Evolutionary conservation across 2,888 invertebrate species (phyloP), one percentile per base, ranked within the genome.

Genomic region (Peribatodes rhomboidaria): DNA sequence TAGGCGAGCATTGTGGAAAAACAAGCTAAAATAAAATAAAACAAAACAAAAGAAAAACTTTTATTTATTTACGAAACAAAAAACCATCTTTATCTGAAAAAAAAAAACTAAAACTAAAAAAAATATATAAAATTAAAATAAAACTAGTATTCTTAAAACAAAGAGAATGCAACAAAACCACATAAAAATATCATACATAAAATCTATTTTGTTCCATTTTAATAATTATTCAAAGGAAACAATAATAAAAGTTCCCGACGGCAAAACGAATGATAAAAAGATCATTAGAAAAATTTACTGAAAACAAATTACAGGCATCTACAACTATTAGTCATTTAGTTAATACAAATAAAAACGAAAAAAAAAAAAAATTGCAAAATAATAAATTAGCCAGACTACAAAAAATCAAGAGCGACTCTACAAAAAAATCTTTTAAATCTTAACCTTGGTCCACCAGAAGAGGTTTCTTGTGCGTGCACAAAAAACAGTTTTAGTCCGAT

Each of bases 371-470:
- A 42, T 52, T 44, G 58, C 49, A 62, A 49, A 46, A 46, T 42
- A 42, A 18, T 18, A 18, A 18, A 42, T 18, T 18, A 20, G 42
- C 10, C 10, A 16, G 41, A 20, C 42, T 20, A 47, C 44, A 53
- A 65, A 66, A 69, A 14, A 39, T 50, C 14, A 11, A 42, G 22
- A 44, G 11, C 20, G 44, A 13, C 44, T 44, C 20, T 44, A 44
- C 44, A 13, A 44, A 13, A 44, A 13, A 49, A 13, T 16, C 11
- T 44, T 35, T 54, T 31, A 18, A 18, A 20, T 31, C 13, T 44
- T 80, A 86, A 89, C 89, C 91, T 91, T 90, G 76, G 80, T 88
- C 83, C 83, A 71, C 83, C 83, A 71, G 74, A 65, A 72, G 47
- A 16, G 76, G 65, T 77, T 70, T 77, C 75, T 77, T 73, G 75